Evolutionary conservation across 2,888 invertebrate genomes (phyloP).

Genomic region (Gari tellinella): DNA sequence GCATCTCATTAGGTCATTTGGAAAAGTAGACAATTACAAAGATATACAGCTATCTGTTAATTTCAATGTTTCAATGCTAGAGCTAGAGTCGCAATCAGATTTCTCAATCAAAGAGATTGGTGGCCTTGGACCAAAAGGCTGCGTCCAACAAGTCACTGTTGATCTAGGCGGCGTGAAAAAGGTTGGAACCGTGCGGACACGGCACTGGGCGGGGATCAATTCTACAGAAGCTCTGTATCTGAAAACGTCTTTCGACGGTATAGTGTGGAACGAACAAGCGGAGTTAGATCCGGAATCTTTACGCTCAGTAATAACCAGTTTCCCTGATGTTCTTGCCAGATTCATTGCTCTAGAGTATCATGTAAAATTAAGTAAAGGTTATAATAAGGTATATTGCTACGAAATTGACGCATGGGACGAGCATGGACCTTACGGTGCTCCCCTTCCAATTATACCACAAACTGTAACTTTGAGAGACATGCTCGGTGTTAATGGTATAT

Average conservation of each 20-base stretch:
- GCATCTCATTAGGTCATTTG: slow-evolving; percentile 28
- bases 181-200: slow-evolving; percentile 58
- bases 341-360: slow-evolving; percentile 60
- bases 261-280: slow-evolving; percentile 40
- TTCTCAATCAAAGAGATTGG: slow-evolving; percentile 60
- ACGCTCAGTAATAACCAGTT: slow-evolving; percentile 53
- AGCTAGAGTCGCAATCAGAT: slow-evolving; percentile 37
- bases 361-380: slow-evolving; percentile 32
- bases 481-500: slow-evolving; percentile 73
- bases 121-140: slow-evolving; percentile 55
- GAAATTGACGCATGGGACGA: slow-evolving; percentile 69
- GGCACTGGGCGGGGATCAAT: slow-evolving; percentile 65
- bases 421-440: slow-evolving; percentile 57
- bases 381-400: slow-evolving; percentile 65
- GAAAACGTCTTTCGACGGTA: slow-evolving; percentile 54
- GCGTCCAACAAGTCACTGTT: slow-evolving; percentile 52
- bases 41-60: slow-evolving; percentile 35
- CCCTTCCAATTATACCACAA: slow-evolving; percentile 47
- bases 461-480: slow-evolving; percentile 53
- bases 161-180: slow-evolving; percentile 48
- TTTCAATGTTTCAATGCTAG: slow-evolving; percentile 34
- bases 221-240: slow-evolving; percentile 42
- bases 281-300: slow-evolving; percentile 59
- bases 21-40: slow-evolving; percentile 54
- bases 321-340: slow-evolving; percentile 29